Evolutionary conservation across 2,113 vertebrate genomes (phyloP).

Genomic region (Daubentonia madagascariensis): DNA sequence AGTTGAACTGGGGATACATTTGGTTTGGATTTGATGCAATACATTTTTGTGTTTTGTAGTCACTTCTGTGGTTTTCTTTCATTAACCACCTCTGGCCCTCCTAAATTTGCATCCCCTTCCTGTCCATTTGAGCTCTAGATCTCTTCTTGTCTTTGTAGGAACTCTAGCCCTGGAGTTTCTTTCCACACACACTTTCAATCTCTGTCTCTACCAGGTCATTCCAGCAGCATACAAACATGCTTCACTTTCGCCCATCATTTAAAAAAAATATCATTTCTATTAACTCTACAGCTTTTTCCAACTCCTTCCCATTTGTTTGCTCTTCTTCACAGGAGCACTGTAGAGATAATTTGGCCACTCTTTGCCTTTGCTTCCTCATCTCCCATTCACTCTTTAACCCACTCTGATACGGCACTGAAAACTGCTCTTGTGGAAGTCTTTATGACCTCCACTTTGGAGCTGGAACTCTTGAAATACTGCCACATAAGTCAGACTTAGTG

Average conservation of each 20-base stretch:
- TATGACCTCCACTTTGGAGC: not conserved
- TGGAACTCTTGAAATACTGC: not conserved
- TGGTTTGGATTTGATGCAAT: not conserved
- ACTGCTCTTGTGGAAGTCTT: not conserved
- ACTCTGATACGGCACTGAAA: not conserved
- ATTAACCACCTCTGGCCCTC: not conserved
- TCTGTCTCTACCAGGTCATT: not conserved
- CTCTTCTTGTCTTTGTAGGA: not conserved
- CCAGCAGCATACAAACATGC: not conserved
- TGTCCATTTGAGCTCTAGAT: not conserved
- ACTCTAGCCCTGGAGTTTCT: not conserved
- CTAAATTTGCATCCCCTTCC: not conserved
- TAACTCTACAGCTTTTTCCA: not conserved
- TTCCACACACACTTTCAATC: not conserved
- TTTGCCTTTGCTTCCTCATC: not conserved
- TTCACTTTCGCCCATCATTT: not conserved
- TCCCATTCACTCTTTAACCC: not conserved
- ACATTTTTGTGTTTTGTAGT: not conserved
- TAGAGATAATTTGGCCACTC: not conserved
- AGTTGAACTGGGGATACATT: not conserved
- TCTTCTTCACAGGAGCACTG: not conserved
- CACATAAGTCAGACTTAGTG: not conserved
- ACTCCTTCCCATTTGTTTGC: not conserved
- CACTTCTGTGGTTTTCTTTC: not conserved
- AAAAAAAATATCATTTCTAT: not conserved